These are phyloP conservation scores for Bombus picipes DNA, from an alignment of 1,140 invertebrate genomes.

Conservation along the genomic window DNA sequence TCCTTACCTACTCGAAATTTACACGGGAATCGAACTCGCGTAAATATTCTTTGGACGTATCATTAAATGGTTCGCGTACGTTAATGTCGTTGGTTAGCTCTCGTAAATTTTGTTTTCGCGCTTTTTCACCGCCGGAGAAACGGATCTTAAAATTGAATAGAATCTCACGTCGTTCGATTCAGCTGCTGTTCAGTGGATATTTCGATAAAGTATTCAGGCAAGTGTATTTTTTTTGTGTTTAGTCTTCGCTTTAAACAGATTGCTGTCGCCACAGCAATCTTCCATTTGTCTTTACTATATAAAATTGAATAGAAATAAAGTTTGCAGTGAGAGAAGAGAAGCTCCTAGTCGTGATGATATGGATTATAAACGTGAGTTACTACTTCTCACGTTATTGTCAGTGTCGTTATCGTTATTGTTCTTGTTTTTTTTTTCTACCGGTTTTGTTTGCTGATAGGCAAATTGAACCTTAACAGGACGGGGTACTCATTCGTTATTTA, in stretches of 20 bases:
- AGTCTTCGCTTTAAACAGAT: background rate
- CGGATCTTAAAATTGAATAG: background rate
- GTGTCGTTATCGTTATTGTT: background rate
- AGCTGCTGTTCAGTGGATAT: background rate
- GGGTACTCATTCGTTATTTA: background rate
- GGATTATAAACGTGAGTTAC: no score
- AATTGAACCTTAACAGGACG: constrained; percentile 39
- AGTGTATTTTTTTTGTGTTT: background rate
- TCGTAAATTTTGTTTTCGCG: constrained; percentile 69
- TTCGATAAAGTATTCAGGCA: background rate
- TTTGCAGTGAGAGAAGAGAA: background rate
- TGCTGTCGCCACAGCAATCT: background rate
- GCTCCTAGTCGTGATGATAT: background rate
- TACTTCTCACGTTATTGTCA: background rate
- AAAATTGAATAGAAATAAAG: background rate
- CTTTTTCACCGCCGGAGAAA: constrained; percentile 40
- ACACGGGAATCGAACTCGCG: constrained; percentile 32
- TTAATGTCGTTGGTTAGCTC: constrained; percentile 50
- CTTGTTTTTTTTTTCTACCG: background rate
- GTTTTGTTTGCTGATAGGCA: constrained; percentile 37
- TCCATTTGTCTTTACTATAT: background rate
- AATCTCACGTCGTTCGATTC: background rate
- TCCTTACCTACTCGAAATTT: constrained; percentile 35
- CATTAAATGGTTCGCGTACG: constrained; percentile 66
- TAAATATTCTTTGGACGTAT: constrained; percentile 55